Conservation (phyloP, 2,888 invertebrate species). For the Glaucopsyche alexis region DNA sequence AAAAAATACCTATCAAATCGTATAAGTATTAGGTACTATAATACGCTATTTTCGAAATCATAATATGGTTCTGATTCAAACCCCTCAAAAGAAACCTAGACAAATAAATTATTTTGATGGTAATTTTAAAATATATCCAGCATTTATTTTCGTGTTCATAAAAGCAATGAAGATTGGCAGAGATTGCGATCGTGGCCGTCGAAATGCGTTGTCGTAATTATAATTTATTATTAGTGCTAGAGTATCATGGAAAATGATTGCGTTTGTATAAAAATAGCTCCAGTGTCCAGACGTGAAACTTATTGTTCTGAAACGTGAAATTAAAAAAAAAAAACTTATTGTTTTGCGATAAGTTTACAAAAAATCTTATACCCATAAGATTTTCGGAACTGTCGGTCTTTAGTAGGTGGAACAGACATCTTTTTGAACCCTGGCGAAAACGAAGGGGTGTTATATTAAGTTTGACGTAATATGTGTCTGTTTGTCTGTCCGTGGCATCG, state of each 20-base stretch:
- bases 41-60: background rate
- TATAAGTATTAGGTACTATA: no score
- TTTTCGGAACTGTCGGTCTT: no score
- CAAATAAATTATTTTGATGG: background rate
- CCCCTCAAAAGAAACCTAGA: background rate
- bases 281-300: background rate
- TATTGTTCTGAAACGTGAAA: background rate
- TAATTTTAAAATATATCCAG: constrained; percentile 36
- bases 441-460: no score
- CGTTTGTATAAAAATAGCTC: background rate
- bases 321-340: no score
- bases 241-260: constrained; percentile 1
- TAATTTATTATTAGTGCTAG: constrained; percentile 45
- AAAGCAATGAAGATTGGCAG: constrained; percentile 59
- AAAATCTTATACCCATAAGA: no score
- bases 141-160: constrained; percentile 63
- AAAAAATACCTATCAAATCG: no score
- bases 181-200: constrained; percentile 42
- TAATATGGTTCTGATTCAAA: background rate
- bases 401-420: no score
- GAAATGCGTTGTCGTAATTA: constrained; percentile 36
- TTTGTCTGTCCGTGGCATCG: no score
- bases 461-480: no score
- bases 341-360: no score
- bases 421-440: no score